These are phyloP conservation scores for Drosophila santomea DNA, from an alignment of 1,140 invertebrate species.

Conservation along the genomic window DNA sequence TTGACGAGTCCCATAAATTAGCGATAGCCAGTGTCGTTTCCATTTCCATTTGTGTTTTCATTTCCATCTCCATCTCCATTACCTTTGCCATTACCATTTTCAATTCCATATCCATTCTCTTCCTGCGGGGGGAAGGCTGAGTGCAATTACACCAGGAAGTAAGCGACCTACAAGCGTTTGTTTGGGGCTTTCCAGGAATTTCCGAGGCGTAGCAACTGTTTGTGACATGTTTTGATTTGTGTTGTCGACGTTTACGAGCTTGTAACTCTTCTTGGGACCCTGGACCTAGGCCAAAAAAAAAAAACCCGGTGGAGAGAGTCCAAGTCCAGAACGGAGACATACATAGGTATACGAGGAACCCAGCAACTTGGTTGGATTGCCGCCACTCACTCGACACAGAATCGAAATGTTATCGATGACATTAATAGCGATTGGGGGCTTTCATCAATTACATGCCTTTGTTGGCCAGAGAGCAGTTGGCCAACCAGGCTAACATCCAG, in stretches of 20 bases:
- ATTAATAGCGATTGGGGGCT: conserved; percentile 80
- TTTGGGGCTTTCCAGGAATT: conserved; percentile 67
- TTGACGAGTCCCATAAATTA: conserved; percentile 65
- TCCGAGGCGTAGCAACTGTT: conserved; percentile 81
- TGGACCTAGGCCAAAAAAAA: conserved; percentile 1
- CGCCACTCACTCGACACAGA: conserved; percentile 46
- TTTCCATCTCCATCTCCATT: not conserved
- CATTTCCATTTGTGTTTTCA: not conserved
- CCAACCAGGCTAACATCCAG: not conserved
- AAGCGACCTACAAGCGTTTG: conserved; percentile 52
- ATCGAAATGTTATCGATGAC: conserved; percentile 77
- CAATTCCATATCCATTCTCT: conserved; percentile 5
- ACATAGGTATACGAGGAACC: not conserved
- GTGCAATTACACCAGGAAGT: conserved; percentile 69
- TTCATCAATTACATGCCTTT: conserved; percentile 77
- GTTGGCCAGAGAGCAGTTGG: conserved; percentile 27
- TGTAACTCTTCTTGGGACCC: conserved; percentile 43
- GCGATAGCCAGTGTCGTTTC: conserved; percentile 9
- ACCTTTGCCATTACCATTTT: not conserved
- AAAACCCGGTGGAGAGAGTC: not conserved
- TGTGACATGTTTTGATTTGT: conserved; percentile 83
- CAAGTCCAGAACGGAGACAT: not conserved
- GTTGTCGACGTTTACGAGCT: conserved; percentile 79
- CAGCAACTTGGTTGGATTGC: conserved; percentile 28
- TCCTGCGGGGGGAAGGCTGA: conserved; percentile 27